A percentile compares a stretch with the other conserved stretches of the same genome.
These are phyloP conservation scores for Phorcus lineatus DNA, from an alignment of 2,888 invertebrate genomes.

Conservation along the genomic window DNA sequence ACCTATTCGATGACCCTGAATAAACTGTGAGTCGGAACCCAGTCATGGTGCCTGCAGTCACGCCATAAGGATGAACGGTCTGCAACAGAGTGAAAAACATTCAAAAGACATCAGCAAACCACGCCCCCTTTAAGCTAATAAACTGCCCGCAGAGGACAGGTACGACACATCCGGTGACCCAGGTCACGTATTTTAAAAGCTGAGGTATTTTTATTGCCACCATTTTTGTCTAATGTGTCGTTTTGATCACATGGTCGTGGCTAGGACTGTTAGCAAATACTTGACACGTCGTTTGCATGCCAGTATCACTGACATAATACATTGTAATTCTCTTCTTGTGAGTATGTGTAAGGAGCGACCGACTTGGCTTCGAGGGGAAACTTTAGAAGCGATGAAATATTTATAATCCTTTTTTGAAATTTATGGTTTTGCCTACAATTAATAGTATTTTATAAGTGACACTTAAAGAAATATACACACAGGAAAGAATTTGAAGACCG, in stretches of 20 bases:
- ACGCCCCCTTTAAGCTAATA: neutral
- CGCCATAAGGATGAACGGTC: neutral
- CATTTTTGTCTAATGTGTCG: neutral
- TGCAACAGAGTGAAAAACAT: neutral
- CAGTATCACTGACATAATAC: no score
- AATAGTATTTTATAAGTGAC: no score
- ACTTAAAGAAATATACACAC: no score
- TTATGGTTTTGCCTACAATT: no score
- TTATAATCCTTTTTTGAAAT: no score
- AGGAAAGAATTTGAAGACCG: no score
- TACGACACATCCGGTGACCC: slow-evolving; percentile 2
- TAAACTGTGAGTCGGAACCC: neutral
- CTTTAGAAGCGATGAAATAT: no score
- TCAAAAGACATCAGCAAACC: neutral
- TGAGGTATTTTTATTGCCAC: neutral
- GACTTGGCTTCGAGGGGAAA: no score
- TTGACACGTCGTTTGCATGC: no score
- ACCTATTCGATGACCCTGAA: neutral
- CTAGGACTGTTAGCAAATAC: no score
- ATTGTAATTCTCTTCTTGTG: no score
- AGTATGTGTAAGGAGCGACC: no score
- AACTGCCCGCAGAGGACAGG: neutral
- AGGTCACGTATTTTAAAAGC: neutral
- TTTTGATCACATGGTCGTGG: neutral
- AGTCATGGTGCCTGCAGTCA: neutral